These are phyloP conservation scores for Dynastes grantii DNA, from an alignment of 2,888 invertebrate genomes.

Conservation along the genomic window DNA sequence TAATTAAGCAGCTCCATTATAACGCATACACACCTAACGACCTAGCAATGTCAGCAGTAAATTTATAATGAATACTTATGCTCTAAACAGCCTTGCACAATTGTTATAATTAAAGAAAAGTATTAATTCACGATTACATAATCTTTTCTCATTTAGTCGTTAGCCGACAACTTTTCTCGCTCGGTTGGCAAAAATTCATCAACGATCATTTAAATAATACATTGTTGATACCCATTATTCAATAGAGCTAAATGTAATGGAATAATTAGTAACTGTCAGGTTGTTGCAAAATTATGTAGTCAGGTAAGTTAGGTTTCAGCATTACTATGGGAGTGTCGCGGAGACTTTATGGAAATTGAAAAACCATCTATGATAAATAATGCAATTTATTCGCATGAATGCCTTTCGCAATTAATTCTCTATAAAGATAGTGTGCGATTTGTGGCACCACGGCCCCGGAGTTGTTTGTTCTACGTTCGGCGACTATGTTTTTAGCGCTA, in stretches of 20 bases:
- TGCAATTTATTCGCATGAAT: conserved; percentile 51
- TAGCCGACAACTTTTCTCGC: conserved; percentile 22
- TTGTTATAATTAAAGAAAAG: conserved; percentile 34
- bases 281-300: conserved; percentile 44
- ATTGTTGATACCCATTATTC: conserved; percentile 46
- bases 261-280: conserved; percentile 51
- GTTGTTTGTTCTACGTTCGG: conserved; percentile 6
- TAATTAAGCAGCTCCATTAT: conserved; percentile 24
- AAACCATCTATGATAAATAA: conserved; percentile 49
- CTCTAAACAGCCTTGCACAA: conserved; percentile 38
- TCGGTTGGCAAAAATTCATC: conserved; percentile 26
- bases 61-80: conserved; percentile 37
- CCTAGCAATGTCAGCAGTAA: conserved; percentile 38
- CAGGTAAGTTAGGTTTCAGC: conserved; percentile 30
- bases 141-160: conserved; percentile 8
- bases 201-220: conserved; percentile 34
- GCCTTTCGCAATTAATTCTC: conserved; percentile 51
- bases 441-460: conserved; percentile 15
- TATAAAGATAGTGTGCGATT: conserved; percentile 38
- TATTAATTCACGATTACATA: conserved; percentile 28
- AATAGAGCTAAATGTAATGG: conserved; percentile 47
- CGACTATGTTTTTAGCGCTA: background rate
- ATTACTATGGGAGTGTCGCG: conserved; percentile 49
- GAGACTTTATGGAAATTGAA: conserved; percentile 48
- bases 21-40: conserved; percentile 19